phyloP scores from a whole-genome alignment of 2,113 vertebrate species.

The Alouatta palliata region DNA sequence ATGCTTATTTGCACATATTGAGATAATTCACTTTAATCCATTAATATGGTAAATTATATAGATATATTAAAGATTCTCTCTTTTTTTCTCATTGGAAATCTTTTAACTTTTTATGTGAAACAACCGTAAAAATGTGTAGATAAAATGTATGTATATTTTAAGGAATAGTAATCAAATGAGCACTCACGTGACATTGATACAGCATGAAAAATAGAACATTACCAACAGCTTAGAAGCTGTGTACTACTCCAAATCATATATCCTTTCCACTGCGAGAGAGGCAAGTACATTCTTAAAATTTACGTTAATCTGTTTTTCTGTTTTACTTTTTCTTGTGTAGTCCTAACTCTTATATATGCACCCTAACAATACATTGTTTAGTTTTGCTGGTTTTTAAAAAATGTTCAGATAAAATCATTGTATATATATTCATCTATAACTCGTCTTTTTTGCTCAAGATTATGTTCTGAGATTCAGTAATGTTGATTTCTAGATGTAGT shows the following conservation, averaged over 20 bases:
- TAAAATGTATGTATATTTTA: not conserved
- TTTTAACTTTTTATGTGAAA: not conserved
- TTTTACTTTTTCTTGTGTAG: not conserved
- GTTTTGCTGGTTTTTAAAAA: not conserved
- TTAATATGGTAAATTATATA: not conserved
- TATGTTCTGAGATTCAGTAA: not conserved
- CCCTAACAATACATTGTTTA: not conserved
- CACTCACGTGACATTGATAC: not conserved
- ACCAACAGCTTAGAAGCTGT: not conserved
- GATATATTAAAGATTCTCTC: not conserved
- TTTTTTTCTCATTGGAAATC: not conserved
- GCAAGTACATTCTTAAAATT: not conserved
- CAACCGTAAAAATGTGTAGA: not conserved
- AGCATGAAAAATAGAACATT: not conserved
- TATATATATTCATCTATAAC: not conserved
- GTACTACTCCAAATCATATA: not conserved
- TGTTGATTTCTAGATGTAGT: not conserved
- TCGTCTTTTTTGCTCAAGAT: not conserved
- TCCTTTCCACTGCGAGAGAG: not conserved
- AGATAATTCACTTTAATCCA: not conserved
- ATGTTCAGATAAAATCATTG: not conserved
- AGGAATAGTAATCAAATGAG: not conserved
- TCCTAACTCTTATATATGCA: not conserved
- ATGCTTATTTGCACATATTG: not conserved
- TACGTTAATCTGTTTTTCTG: not conserved